Percentiles rank a stretch among this genome's conserved stretches.
phyloP scores from a whole-genome alignment of 2,113 vertebrate species.

The Tetraodon nigroviridis region DNA sequence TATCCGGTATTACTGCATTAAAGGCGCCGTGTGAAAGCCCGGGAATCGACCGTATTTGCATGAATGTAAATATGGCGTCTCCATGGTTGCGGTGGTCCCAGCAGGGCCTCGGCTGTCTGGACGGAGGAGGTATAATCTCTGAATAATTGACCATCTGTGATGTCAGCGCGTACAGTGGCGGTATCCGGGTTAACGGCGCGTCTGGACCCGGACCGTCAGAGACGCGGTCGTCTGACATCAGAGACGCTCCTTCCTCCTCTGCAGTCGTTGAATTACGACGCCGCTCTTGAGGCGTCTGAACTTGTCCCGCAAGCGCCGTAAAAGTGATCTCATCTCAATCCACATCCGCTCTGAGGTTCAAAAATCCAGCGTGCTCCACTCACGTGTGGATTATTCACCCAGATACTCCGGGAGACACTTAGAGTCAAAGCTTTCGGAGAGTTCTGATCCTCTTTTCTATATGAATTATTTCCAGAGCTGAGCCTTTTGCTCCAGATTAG shows the following conservation, averaged over 20 bases:
- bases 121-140: constrained; percentile 44
- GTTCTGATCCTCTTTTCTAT: constrained; percentile 36
- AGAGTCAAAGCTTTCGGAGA: constrained; percentile 12
- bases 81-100: constrained; percentile 13
- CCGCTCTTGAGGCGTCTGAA: not conserved
- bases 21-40: not conserved
- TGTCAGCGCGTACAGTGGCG: constrained; percentile 32
- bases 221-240: constrained; percentile 10
- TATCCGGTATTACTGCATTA: not conserved
- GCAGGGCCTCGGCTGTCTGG: constrained; percentile 42
- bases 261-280: not conserved
- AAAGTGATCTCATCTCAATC: too few relatives aligned
- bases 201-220: constrained; percentile 5
- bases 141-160: constrained; percentile 66
- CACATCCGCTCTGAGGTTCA: not conserved
- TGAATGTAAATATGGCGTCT: constrained; percentile 16
- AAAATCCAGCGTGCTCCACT: not conserved
- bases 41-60: not conserved
- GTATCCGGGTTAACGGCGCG: constrained; percentile 21
- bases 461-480: constrained; percentile 56
- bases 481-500: constrained; percentile 52
- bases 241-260: not conserved
- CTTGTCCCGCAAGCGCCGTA: constrained; percentile 2
- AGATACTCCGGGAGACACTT: constrained; percentile 3
- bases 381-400: not conserved